A percentile compares a stretch with the other conserved stretches of the same genome.
Conservation (phyloP, 2,797 vertebrate genomes). For the Zenarchopterus dispar region DNA sequence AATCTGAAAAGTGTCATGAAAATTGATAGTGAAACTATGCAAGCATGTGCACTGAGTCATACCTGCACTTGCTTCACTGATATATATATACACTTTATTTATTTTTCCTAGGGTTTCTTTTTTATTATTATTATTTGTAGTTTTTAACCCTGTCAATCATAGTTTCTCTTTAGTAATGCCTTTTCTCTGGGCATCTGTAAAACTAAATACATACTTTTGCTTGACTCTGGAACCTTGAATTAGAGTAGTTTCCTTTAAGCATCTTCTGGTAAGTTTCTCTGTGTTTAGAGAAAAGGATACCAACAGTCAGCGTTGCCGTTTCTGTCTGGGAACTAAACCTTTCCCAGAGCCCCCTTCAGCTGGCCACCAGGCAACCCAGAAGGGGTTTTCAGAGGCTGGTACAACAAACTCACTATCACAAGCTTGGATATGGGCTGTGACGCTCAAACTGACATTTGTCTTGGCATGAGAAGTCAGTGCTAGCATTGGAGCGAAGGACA, state of each 20-base stretch:
- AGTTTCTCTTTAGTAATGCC: too few species aligned
- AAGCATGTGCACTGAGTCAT: too few species aligned
- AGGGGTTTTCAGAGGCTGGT: conserved; percentile 53
- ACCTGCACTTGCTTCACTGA: too few species aligned
- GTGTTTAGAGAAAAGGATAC: conserved; percentile 35
- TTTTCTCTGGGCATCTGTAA: too few species aligned
- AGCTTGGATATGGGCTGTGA: conserved; percentile 45
- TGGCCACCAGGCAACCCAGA: conserved; percentile 35
- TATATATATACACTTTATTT: too few species aligned
- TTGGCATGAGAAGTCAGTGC: conserved; percentile 66
- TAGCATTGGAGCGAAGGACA: conserved; percentile 57
- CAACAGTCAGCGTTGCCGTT: conserved; percentile 21
- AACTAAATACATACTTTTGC: too few species aligned
- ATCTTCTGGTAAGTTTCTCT: conserved; percentile 13
- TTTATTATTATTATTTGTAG: too few species aligned
- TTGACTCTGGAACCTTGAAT: too few species aligned
- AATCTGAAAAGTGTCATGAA: background rate
- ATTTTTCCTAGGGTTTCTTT: too few species aligned
- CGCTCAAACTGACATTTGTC: conserved; percentile 74
- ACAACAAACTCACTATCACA: conserved; percentile 59
- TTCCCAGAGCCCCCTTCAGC: conserved; percentile 71
- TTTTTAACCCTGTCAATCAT: too few species aligned
- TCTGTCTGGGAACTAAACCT: conserved; percentile 78
- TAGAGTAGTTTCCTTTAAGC: conserved; percentile 14
- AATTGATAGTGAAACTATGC: too few species aligned